These are phyloP conservation scores for Anthoptus insignis DNA, from an alignment of 2,888 invertebrate species.

Conservation along the genomic window DNA sequence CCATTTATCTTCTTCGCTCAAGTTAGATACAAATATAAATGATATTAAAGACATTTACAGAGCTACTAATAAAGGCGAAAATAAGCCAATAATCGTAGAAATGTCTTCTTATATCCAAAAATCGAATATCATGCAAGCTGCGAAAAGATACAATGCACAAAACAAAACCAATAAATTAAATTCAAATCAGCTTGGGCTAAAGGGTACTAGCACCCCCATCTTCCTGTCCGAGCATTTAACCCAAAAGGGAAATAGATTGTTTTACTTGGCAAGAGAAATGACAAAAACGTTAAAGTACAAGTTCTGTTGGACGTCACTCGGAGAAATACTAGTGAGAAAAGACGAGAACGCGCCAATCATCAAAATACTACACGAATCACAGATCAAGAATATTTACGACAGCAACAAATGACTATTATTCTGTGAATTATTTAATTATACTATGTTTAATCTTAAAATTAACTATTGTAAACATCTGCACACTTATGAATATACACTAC, in stretches of 20 bases:
- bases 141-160: too few relatives aligned
- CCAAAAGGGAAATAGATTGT: constrained; percentile 12
- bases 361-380: not conserved
- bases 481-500: too few relatives aligned
- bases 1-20: too few relatives aligned
- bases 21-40: too few relatives aligned
- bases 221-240: not conserved
- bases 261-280: constrained; percentile 36
- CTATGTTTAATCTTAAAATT: too few relatives aligned
- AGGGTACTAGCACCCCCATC: not conserved
- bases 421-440: too few relatives aligned
- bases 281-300: constrained; percentile 26
- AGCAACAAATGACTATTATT: constrained; percentile 4
- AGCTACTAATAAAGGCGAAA: constrained; percentile 2
- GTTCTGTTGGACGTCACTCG: constrained; percentile 42
- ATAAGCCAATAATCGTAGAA: constrained; percentile 6
- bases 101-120: not conserved
- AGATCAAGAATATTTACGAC: not conserved
- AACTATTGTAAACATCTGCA: too few relatives aligned
- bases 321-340: constrained; percentile 22
- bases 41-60: too few relatives aligned
- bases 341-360: constrained; percentile 38
- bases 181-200: not conserved
- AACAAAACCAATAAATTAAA: constrained; percentile 7
- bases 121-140: too few relatives aligned